Conservation (phyloP, 53 echinoderm and acorn worm genomes). For the Actinopyga echinites region DNA sequence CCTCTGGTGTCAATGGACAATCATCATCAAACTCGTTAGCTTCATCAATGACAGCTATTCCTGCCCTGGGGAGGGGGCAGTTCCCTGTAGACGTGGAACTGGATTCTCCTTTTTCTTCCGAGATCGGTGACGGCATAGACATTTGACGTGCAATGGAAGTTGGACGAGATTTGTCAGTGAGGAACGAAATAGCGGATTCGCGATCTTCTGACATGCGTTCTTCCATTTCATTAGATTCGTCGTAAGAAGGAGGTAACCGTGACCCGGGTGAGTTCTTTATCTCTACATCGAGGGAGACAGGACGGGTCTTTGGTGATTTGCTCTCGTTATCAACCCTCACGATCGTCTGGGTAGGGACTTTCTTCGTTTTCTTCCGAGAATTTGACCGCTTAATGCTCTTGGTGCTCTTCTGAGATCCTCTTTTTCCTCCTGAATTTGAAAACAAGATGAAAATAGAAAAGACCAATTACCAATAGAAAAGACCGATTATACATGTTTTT, state of each 20-base stretch:
- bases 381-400: constrained; percentile 36
- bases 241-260: constrained; percentile 82
- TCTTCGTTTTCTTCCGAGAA: constrained; percentile 48
- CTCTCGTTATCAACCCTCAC: constrained; percentile 53
- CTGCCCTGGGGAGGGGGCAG: constrained; percentile 17
- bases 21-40: constrained; percentile 28
- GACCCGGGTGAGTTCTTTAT: constrained; percentile 57
- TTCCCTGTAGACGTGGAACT: constrained; percentile 11
- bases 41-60: constrained; percentile 39
- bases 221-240: constrained; percentile 84
- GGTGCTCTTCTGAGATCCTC: constrained; percentile 23
- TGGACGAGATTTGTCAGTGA: constrained; percentile 49
- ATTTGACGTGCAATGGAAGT: constrained; percentile 40
- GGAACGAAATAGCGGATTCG: constrained; percentile 45
- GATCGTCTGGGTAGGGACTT: constrained; percentile 42
- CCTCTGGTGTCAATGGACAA: constrained; percentile 39
- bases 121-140: constrained; percentile 53
- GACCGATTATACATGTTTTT: too few relatives aligned
- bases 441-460: neutral
- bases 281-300: constrained; percentile 86
- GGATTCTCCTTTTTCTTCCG: constrained; percentile 37
- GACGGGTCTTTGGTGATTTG: constrained; percentile 59
- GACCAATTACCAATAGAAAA: neutral
- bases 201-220: constrained; percentile 63
- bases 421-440: constrained; percentile 1